These are phyloP conservation scores for Calephelis nemesis DNA, from an alignment of 1,140 invertebrate genomes.

Conservation along the genomic window DNA sequence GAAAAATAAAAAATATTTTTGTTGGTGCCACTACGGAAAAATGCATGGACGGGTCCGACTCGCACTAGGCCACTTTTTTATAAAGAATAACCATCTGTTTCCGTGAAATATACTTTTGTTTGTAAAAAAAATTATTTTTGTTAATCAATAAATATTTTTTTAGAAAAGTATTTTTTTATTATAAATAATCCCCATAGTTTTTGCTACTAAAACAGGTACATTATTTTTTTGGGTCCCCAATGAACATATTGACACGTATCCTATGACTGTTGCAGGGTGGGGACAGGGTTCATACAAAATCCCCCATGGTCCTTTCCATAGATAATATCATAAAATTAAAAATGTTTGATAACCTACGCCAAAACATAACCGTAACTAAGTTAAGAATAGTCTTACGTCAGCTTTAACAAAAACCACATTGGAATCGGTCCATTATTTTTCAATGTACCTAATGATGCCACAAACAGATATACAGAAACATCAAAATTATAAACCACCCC, in stretches of 20 bases:
- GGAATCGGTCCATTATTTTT: too few relatives aligned
- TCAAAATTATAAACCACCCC: too few relatives aligned
- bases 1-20: slow-evolving; percentile 14
- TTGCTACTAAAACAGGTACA: slow-evolving; percentile 18
- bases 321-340: too few relatives aligned
- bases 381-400: too few relatives aligned
- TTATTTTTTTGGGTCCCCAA: slow-evolving; percentile 11
- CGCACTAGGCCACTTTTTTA: slow-evolving; percentile 19
- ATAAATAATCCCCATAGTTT: slow-evolving; percentile 19
- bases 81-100: slow-evolving; percentile 19
- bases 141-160: slow-evolving; percentile 15
- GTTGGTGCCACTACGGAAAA: slow-evolving; percentile 8
- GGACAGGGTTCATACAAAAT: slow-evolving; percentile 1
- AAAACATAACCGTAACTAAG: too few relatives aligned
- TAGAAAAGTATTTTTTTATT: slow-evolving; percentile 13
- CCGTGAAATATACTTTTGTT: slow-evolving; percentile 13
- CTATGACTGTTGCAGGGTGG: slow-evolving; percentile 6
- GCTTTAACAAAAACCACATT: not conserved
- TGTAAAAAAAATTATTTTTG: slow-evolving; percentile 15
- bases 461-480: too few relatives aligned
- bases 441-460: too few relatives aligned
- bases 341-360: too few relatives aligned
- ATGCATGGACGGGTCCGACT: not conserved
- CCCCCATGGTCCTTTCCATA: not conserved
- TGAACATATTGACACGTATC: slow-evolving; percentile 8